phyloP scores from a whole-genome alignment of 2,113 vertebrate genomes.

The Lethenteron camtschaticum region DNA sequence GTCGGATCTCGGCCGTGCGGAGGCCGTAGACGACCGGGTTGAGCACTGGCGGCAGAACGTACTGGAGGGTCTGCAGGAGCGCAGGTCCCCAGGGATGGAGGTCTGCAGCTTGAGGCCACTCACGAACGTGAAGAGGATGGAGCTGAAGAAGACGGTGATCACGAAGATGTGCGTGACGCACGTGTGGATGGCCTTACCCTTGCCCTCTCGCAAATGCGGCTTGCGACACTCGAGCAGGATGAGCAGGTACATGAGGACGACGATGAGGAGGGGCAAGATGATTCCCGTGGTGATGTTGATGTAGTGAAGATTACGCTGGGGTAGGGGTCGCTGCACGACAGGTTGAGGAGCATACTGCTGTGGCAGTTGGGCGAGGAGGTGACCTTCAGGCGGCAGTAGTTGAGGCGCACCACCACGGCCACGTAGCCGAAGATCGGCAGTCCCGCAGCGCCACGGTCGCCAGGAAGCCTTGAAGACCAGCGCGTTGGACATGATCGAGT shows the following conservation, averaged over 20 bases:
- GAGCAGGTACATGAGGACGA: conserved; percentile 13
- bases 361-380: conserved; percentile 21
- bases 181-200: conserved; percentile 18
- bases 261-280: conserved; percentile 16
- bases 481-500: conserved; percentile 8
- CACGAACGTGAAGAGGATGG: conserved; percentile 12
- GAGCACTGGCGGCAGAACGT: no score
- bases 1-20: no score
- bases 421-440: conserved; percentile 18
- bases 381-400: conserved; percentile 18
- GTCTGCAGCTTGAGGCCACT: no score
- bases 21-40: no score
- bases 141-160: conserved; percentile 20
- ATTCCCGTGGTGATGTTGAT: conserved; percentile 15
- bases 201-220: neutral
- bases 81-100: no score
- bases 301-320: neutral
- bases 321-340: conserved; percentile 11
- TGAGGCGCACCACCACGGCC: conserved; percentile 12
- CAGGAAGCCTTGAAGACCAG: conserved; percentile 9
- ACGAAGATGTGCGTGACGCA: conserved; percentile 20
- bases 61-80: no score
- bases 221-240: conserved; percentile 15
- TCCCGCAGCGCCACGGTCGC: conserved; percentile 12
- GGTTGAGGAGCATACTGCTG: conserved; percentile 13